Percentiles rank a stretch among this genome's conserved stretches.
Conservation (phyloP, 2,113 vertebrate species). For the Cairina moschata region DNA sequence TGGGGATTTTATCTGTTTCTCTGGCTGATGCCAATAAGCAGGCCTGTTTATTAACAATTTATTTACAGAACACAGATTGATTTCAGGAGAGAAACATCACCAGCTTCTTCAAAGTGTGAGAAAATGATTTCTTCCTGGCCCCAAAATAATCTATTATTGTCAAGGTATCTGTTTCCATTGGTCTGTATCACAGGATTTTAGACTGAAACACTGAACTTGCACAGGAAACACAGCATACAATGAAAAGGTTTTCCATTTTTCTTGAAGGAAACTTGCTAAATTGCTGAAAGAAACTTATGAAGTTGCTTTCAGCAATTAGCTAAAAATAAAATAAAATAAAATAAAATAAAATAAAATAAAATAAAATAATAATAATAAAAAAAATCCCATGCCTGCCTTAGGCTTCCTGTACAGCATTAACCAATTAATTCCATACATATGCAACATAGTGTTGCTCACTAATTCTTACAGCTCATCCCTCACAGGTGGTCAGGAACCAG, state of each 20-base stretch:
- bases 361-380: no score
- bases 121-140: conserved; percentile 38
- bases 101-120: neutral
- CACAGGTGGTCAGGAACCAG: neutral
- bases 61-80: conserved; percentile 75
- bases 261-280: neutral
- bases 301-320: neutral
- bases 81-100: conserved; percentile 43
- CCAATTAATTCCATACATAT: neutral
- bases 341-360: no score
- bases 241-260: neutral
- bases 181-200: neutral
- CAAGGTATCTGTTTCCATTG: neutral
- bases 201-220: neutral
- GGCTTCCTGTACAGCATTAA: neutral
- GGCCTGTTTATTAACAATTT: conserved; percentile 74
- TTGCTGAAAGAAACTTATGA: neutral
- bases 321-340: neutral
- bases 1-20: conserved; percentile 68
- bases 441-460: neutral
- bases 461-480: neutral
- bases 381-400: neutral
- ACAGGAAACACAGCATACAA: neutral
- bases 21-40: conserved; percentile 59
- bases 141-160: conserved; percentile 19